phyloP scores from a whole-genome alignment of 2,888 invertebrate species.

The Lasioglossum morio region DNA sequence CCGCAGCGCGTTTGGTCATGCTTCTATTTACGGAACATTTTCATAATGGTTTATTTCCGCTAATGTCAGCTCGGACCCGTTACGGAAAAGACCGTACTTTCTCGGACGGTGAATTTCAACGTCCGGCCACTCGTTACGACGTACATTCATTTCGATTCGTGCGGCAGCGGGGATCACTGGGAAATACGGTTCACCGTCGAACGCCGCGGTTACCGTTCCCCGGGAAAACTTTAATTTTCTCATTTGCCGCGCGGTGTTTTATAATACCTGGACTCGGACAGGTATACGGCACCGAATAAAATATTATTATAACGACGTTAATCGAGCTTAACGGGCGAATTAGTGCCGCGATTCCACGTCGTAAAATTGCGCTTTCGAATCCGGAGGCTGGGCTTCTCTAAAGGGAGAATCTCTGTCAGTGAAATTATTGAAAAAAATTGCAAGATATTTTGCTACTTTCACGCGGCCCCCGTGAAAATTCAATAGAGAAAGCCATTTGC shows the following conservation, averaged over 20 bases:
- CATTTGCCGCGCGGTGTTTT: slow-evolving; percentile 25
- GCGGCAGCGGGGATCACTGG: slow-evolving; percentile 31
- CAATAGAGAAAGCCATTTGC: background rate
- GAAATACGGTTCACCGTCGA: slow-evolving; percentile 35
- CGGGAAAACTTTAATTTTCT: slow-evolving; percentile 27
- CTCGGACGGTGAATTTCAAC: slow-evolving; percentile 49
- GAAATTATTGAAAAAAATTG: slow-evolving; percentile 1
- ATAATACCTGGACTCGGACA: slow-evolving; percentile 11
- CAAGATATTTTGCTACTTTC: background rate
- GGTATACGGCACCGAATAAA: background rate
- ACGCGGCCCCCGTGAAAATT: background rate
- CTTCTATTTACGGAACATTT: slow-evolving; percentile 75
- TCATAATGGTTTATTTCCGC: slow-evolving; percentile 73
- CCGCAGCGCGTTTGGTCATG: slow-evolving; percentile 74
- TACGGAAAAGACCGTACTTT: slow-evolving; percentile 56
- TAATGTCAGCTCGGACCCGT: slow-evolving; percentile 62
- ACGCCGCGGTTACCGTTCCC: slow-evolving; percentile 38
- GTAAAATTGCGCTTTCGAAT: background rate
- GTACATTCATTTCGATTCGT: slow-evolving; percentile 39
- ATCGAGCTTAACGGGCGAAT: slow-evolving; percentile 9
- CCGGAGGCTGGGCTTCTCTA: background rate
- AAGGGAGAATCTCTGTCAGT: background rate
- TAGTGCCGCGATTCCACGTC: background rate
- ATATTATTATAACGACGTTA: slow-evolving; percentile 11
- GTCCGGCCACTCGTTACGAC: slow-evolving; percentile 10